These are phyloP conservation scores for Drosophila antonietae DNA, from an alignment of 2,888 invertebrate species.

Conservation along the genomic window DNA sequence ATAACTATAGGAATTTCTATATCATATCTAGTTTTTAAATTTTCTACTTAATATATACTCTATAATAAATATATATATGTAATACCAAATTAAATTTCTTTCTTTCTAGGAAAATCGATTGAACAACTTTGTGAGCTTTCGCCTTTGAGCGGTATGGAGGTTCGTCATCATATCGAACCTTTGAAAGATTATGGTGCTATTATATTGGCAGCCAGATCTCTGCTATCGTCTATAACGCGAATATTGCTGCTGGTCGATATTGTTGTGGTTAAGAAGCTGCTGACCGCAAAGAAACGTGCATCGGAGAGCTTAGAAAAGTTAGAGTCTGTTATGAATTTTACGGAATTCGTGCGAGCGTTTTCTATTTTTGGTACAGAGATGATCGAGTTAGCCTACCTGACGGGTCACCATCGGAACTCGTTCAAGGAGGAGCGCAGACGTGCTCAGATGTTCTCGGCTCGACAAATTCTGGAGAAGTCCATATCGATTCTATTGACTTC, in stretches of 20 bases:
- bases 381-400: slow-evolving; percentile 98
- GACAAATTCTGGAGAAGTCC: slow-evolving; percentile 97
- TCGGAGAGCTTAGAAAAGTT: slow-evolving; percentile 92
- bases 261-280: slow-evolving; percentile 97
- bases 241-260: slow-evolving; percentile 98
- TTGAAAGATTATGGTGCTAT: slow-evolving; percentile 90
- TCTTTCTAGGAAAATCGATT: slow-evolving; percentile 92
- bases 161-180: slow-evolving; percentile 87
- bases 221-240: slow-evolving; percentile 97
- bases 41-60: not conserved
- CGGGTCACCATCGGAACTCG: slow-evolving; percentile 92
- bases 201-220: slow-evolving; percentile 95
- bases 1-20: not conserved
- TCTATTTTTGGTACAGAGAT: slow-evolving; percentile 99
- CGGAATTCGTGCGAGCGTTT: slow-evolving; percentile 99
- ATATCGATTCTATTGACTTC: slow-evolving; percentile 98
- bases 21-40: not conserved
- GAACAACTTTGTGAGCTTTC: slow-evolving; percentile 94
- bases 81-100: not conserved
- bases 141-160: slow-evolving; percentile 86
- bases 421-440: slow-evolving; percentile 96
- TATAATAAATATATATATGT: not conserved
- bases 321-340: slow-evolving; percentile 95
- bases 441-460: slow-evolving; percentile 98
- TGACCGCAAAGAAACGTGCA: slow-evolving; percentile 98